A percentile compares a stretch with the other conserved stretches of the same genome.
Conservation (phyloP, 2,888 invertebrate species). For the Dicranocentrus wangi region DNA sequence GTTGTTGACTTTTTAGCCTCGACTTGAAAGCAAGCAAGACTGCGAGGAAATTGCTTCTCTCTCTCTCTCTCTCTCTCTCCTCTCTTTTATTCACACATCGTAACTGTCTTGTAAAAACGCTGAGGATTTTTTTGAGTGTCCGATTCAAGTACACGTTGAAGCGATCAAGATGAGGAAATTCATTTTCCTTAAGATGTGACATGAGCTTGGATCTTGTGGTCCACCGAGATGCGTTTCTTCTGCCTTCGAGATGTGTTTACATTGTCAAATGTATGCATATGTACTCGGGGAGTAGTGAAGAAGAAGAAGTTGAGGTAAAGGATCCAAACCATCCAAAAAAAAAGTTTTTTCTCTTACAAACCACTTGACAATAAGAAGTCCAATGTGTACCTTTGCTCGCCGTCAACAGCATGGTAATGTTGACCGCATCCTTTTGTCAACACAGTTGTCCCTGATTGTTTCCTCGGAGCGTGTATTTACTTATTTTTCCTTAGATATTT, state of each 20-base stretch:
- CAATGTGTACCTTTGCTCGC: conserved; percentile 27
- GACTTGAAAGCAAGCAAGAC: conserved; percentile 15
- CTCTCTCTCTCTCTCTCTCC: background rate
- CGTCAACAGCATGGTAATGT: conserved; percentile 54
- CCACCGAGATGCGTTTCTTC: no score
- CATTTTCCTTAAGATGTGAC: conserved; percentile 37
- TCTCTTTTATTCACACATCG: background rate
- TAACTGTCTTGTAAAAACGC: background rate
- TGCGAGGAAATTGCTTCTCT: background rate
- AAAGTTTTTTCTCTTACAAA: conserved; percentile 20
- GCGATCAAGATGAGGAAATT: conserved; percentile 46
- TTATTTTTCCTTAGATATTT: conserved; percentile 26
- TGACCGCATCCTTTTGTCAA: conserved; percentile 68
- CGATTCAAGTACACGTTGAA: conserved; percentile 48
- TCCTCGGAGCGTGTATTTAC: conserved; percentile 49
- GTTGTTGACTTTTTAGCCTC: conserved; percentile 64
- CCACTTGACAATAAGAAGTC: conserved; percentile 27
- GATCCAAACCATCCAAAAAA: no score
- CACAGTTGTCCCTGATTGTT: conserved; percentile 68
- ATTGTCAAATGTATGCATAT: background rate
- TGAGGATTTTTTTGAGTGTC: conserved; percentile 35
- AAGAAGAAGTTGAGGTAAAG: background rate
- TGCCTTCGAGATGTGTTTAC: background rate
- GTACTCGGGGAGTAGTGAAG: background rate
- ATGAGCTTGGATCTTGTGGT: conserved; percentile 20